Evolutionary conservation across 1,140 invertebrate species (phyloP), one percentile per base, ranked within the genome.

Genomic region (Neomicropteryx cornuta): DNA sequence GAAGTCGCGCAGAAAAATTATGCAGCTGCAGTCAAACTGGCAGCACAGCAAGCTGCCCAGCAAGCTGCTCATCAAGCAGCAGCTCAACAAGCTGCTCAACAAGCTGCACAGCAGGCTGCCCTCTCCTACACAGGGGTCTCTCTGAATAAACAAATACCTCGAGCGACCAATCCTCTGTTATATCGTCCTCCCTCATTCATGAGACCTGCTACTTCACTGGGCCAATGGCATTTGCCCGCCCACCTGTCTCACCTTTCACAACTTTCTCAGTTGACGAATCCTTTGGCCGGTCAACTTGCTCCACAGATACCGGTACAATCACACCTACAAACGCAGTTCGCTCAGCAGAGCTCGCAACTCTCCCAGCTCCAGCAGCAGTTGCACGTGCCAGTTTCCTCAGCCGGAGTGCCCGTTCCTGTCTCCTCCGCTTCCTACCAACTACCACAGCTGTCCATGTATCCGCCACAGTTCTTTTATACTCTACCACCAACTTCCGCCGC

Each of bases 1-100:
- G 81, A 83, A 49, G 77, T 82, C 35, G 80, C 81, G 19, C 81
- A 83, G 49, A 82, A 83, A 59, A 83, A 80, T 50, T 83, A 83
- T 55, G 78, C 79, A 11, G 79, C 75, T 46, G 73, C n/a, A n/a
- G n/a, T n/a, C 72, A 81, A 79, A 48, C 51, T 77, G 27, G 76
- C 75, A 3, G 72, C 71, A 20, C 58, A 55, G 18, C 55, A 55
- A 20, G 48, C 47, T 14, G 49, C 41, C 37, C 33, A 44, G 8
- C 38, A 16, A 11, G 41, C 45, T 13, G 48, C 46, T 30, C 55
- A 55, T n/a, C n/a, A n/a, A n/a, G n/a, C n/a, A n/a, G n/a, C n/a
- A n/a, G n/a, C n/a, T n/a, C n/a, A n/a, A n/a, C n/a, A n/a, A n/a
- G n/a, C n/a, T n/a, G n/a, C n/a, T n/a, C n/a, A n/a, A n/a, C n/a